Conservation (phyloP, 2,888 invertebrate species). For the Callinectes sapidus region DNA sequence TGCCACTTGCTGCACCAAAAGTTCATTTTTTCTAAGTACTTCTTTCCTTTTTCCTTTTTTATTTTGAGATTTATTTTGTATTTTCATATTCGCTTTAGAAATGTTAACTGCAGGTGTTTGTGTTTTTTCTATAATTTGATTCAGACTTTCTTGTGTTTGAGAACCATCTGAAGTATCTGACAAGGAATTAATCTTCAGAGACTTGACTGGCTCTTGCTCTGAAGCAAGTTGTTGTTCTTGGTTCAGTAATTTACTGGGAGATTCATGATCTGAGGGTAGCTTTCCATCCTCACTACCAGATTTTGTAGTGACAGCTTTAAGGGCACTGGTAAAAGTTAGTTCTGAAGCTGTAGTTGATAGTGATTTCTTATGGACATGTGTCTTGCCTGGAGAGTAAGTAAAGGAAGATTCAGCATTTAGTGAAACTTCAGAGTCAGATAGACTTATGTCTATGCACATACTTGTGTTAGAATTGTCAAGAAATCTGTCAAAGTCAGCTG, state of each 20-base stretch:
- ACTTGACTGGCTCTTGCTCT: constrained; percentile 34
- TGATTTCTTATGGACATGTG: constrained; percentile 41
- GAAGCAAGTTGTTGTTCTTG: neutral
- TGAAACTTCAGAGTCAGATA: constrained; percentile 69
- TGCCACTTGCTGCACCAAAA: constrained; percentile 69
- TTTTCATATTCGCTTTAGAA: constrained; percentile 36
- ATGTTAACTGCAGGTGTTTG: neutral
- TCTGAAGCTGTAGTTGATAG: constrained; percentile 49
- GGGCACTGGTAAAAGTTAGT: constrained; percentile 68
- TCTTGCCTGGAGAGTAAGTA: constrained; percentile 54
- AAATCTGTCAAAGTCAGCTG: constrained; percentile 69
- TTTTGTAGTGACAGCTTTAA: constrained; percentile 64
- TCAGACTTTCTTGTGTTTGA: neutral
- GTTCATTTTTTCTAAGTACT: constrained; percentile 58
- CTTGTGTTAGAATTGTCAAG: constrained; percentile 70
- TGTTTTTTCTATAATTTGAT: constrained; percentile 12
- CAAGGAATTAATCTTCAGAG: constrained; percentile 6
- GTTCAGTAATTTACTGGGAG: constrained; percentile 23
- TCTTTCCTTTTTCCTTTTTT: constrained; percentile 59
- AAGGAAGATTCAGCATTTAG: constrained; percentile 59
- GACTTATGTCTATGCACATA: constrained; percentile 71
- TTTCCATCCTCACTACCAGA: constrained; percentile 49
- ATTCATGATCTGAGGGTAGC: constrained; percentile 32
- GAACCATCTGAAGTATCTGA: neutral
- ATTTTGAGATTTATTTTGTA: constrained; percentile 38